Percentiles rank a stretch among this genome's conserved stretches.
These are phyloP conservation scores for Psittacula derbiana DNA, from an alignment of 2,797 vertebrate genomes.

Conservation along the genomic window DNA sequence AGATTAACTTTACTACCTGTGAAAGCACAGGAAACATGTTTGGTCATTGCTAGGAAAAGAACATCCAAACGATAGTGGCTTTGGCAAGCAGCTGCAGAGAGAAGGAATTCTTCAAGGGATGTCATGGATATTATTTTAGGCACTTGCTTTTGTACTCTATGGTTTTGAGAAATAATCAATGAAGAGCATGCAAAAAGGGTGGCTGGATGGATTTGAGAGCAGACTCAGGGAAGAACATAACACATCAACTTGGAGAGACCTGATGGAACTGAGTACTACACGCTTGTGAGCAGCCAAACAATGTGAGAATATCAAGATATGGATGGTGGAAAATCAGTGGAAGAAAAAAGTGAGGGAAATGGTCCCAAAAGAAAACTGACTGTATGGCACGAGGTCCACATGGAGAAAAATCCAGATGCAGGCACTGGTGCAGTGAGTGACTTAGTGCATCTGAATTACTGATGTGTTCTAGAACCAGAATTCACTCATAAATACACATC, in stretches of 20 bases:
- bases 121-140: neutral
- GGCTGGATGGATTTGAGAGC: neutral
- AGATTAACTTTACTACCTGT: neutral
- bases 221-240: neutral
- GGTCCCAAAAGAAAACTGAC: neutral
- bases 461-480: neutral
- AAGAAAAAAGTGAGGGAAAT: neutral
- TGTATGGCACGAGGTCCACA: neutral
- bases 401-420: neutral
- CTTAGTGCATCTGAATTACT: neutral
- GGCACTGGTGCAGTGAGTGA: neutral
- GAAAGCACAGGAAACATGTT: neutral
- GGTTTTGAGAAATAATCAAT: neutral
- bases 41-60: neutral
- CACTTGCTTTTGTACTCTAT: neutral
- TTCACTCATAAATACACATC: neutral
- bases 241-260: neutral
- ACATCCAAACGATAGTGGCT: neutral
- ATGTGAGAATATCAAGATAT: neutral
- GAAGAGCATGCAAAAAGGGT: neutral
- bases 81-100: neutral
- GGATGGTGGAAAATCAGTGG: neutral
- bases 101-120: neutral
- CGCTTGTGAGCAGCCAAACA: neutral
- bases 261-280: neutral